phyloP scores from a whole-genome alignment of 1,140 invertebrate genomes.

The Goniozus legneri region DNA sequence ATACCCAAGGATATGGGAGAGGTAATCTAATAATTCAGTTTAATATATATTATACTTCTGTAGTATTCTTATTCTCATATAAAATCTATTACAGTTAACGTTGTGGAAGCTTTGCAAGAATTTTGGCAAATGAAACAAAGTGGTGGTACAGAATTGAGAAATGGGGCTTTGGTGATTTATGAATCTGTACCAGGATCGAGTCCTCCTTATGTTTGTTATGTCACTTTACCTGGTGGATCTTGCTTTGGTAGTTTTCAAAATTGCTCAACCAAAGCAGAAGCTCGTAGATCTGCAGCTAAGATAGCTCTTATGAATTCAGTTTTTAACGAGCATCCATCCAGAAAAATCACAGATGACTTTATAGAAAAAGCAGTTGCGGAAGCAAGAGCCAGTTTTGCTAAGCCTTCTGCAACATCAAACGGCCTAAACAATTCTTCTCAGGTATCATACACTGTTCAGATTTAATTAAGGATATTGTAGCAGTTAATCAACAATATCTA shows the following conservation, averaged over 20 bases:
- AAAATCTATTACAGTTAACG: conserved; percentile 68
- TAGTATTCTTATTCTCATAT: not conserved
- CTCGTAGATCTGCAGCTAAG: conserved; percentile 87
- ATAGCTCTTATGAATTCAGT: conserved; percentile 96
- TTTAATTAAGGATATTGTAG: too few species aligned
- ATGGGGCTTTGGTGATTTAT: conserved; percentile 90
- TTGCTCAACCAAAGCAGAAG: conserved; percentile 92
- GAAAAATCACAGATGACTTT: conserved; percentile 90
- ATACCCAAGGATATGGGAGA: conserved; percentile 73
- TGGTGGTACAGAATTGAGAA: conserved; percentile 79
- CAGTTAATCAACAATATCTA: too few species aligned
- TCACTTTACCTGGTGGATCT: conserved; percentile 89
- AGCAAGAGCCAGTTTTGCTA: conserved; percentile 64
- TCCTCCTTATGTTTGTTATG: conserved; percentile 92
- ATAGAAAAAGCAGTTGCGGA: conserved; percentile 90
- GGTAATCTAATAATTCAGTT: conserved; percentile 51
- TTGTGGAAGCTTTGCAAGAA: conserved; percentile 91
- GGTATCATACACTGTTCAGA: too few species aligned
- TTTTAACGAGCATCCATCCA: conserved; percentile 92
- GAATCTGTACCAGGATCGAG: conserved; percentile 87
- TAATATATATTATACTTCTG: conserved; percentile 13
- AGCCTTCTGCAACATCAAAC: conserved; percentile 52
- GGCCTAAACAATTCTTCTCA: conserved; percentile 38
- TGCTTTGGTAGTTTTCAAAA: conserved; percentile 96
- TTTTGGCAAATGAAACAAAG: conserved; percentile 97